Evolutionary conservation across 1,140 invertebrate species (phyloP).

Genomic region (Halotydeus destructor): DNA sequence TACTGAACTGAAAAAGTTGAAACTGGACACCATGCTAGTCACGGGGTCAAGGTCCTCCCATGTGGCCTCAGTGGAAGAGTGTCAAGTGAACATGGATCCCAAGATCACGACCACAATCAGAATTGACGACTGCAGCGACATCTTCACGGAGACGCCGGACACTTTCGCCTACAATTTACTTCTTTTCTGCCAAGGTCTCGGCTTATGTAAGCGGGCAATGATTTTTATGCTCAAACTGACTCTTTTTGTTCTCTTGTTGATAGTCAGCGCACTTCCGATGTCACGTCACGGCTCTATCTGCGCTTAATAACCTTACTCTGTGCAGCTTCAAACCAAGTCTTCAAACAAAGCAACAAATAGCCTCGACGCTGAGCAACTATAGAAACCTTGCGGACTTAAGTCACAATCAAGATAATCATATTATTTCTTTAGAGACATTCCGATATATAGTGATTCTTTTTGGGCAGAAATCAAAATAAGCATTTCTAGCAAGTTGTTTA

Average conservation of each 20-base stretch:
- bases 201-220: slow-evolving; percentile 13
- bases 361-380: too few relatives aligned
- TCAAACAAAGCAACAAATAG: too few relatives aligned
- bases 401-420: too few relatives aligned
- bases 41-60: slow-evolving; percentile 58
- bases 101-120: slow-evolving; percentile 55
- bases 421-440: too few relatives aligned
- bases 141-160: slow-evolving; percentile 40
- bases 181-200: slow-evolving; percentile 14
- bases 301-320: too few relatives aligned
- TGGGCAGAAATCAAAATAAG: too few relatives aligned
- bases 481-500: too few relatives aligned
- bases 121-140: slow-evolving; percentile 52
- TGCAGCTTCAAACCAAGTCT: too few relatives aligned
- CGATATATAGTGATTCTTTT: too few relatives aligned
- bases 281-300: slow-evolving; percentile 10
- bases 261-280: slow-evolving; percentile 8
- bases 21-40: slow-evolving; percentile 48
- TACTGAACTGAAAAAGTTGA: slow-evolving; percentile 10
- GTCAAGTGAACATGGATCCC: slow-evolving; percentile 47
- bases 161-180: slow-evolving; percentile 9
- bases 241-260: slow-evolving; percentile 2
- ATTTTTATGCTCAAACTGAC: not conserved
- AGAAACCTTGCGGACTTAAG: too few relatives aligned
- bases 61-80: slow-evolving; percentile 41